A percentile compares a stretch with the other conserved stretches of the same genome.
Evolutionary conservation across 2,113 vertebrate genomes (phyloP).

Genomic region (Anhinga anhinga): DNA sequence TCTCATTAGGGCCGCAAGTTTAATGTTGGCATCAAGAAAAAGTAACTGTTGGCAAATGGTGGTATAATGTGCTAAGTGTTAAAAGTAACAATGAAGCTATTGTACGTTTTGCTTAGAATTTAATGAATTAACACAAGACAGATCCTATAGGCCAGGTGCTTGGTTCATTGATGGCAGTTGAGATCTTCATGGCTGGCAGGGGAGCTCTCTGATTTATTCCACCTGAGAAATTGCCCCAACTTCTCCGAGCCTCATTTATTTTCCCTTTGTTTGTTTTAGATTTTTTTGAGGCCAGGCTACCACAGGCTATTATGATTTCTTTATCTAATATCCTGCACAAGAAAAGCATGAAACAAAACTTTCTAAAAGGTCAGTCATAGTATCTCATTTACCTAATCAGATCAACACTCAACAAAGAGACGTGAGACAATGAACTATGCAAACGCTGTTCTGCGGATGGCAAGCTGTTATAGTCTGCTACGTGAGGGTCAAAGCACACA

Average conservation of each 20-base stretch:
- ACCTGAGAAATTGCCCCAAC: not conserved
- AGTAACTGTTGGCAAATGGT: conserved; percentile 28
- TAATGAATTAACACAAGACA: conserved; percentile 25
- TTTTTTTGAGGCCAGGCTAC: not conserved
- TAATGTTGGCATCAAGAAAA: conserved; percentile 36
- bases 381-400: conserved; percentile 21
- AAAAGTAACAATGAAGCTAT: not conserved
- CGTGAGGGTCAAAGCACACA: not conserved
- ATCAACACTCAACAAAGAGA: not conserved
- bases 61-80: conserved; percentile 6
- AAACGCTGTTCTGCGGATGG: not conserved
- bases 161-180: not conserved
- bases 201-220: not conserved
- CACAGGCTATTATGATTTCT: not conserved
- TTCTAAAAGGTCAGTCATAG: not conserved
- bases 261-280: not conserved
- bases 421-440: not conserved
- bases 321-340: not conserved
- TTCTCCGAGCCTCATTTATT: not conserved
- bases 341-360: not conserved
- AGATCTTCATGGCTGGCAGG: not conserved
- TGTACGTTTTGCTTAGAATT: not conserved
- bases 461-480: not conserved
- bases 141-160: not conserved
- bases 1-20: conserved; percentile 26